These are phyloP conservation scores for Drosophila erecta DNA, from an alignment of 1,140 invertebrate species.

Conservation along the genomic window DNA sequence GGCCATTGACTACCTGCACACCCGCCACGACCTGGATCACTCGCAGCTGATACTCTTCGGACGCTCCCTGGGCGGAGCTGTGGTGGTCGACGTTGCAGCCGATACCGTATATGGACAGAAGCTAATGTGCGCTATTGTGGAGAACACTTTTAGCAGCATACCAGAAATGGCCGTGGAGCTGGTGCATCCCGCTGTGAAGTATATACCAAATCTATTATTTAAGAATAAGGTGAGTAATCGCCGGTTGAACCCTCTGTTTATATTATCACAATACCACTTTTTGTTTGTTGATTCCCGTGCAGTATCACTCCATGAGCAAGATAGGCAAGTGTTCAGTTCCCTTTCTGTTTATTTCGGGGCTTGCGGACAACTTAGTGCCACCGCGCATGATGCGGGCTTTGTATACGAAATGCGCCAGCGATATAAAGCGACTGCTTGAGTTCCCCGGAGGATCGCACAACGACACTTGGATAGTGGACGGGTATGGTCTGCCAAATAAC, in stretches of 20 bases:
- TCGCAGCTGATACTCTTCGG: slow-evolving; percentile 96
- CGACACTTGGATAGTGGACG: slow-evolving; percentile 91
- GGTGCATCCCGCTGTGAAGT: slow-evolving; percentile 89
- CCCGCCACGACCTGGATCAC: slow-evolving; percentile 92
- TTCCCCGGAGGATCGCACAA: slow-evolving; percentile 93
- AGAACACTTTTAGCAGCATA: slow-evolving; percentile 98
- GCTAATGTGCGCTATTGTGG: slow-evolving; percentile 94
- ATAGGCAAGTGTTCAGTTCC: slow-evolving; percentile 88
- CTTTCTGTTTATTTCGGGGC: slow-evolving; percentile 92
- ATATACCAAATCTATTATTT: slow-evolving; percentile 90
- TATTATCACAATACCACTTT: neutral
- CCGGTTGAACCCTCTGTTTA: too few relatives aligned
- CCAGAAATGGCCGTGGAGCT: slow-evolving; percentile 95
- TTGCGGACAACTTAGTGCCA: slow-evolving; percentile 93
- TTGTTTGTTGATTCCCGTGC: neutral
- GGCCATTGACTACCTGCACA: slow-evolving; percentile 93
- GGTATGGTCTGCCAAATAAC: slow-evolving; percentile 45
- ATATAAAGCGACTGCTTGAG: slow-evolving; percentile 89
- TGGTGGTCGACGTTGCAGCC: slow-evolving; percentile 93
- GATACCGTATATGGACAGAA: slow-evolving; percentile 89
- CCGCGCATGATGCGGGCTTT: slow-evolving; percentile 93
- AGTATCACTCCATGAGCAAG: slow-evolving; percentile 86
- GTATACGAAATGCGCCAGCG: slow-evolving; percentile 89
- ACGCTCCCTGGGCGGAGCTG: slow-evolving; percentile 94
- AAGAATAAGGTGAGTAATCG: slow-evolving; percentile 90